A percentile compares a stretch with the other conserved stretches of the same genome.
phyloP scores from a whole-genome alignment of 2,113 vertebrate species.

The Panurus biarmicus region DNA sequence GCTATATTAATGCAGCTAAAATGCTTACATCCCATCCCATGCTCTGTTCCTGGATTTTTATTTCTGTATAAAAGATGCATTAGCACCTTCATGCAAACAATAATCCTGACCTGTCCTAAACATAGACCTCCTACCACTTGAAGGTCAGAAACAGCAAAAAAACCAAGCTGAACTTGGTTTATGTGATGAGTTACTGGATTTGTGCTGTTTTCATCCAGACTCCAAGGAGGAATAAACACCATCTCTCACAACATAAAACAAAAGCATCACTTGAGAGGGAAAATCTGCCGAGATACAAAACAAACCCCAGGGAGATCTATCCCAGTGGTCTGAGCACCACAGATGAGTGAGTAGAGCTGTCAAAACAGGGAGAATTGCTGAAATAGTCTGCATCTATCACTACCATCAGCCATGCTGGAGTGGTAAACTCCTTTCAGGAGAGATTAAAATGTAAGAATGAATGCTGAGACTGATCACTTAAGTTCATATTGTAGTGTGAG shows the following conservation, averaged over 20 bases:
- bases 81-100: neutral
- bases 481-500: neutral
- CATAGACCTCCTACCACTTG: neutral
- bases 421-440: neutral
- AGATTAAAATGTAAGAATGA: neutral
- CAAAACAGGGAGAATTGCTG: neutral
- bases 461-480: neutral
- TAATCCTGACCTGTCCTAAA: neutral
- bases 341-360: slow-evolving; percentile 4
- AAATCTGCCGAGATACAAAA: neutral
- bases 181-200: neutral
- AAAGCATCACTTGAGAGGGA: neutral
- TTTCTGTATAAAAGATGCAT: neutral
- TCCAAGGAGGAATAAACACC: neutral
- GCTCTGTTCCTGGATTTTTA: neutral
- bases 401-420: neutral
- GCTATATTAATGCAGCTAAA: neutral
- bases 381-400: slow-evolving; percentile 16
- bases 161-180: neutral
- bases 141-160: neutral
- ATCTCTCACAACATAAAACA: neutral
- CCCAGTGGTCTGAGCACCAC: neutral
- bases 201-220: neutral
- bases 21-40: neutral
- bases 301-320: neutral